Evolutionary conservation across 2,113 vertebrate genomes (phyloP).

Genomic region (Irena cyanogastra): DNA sequence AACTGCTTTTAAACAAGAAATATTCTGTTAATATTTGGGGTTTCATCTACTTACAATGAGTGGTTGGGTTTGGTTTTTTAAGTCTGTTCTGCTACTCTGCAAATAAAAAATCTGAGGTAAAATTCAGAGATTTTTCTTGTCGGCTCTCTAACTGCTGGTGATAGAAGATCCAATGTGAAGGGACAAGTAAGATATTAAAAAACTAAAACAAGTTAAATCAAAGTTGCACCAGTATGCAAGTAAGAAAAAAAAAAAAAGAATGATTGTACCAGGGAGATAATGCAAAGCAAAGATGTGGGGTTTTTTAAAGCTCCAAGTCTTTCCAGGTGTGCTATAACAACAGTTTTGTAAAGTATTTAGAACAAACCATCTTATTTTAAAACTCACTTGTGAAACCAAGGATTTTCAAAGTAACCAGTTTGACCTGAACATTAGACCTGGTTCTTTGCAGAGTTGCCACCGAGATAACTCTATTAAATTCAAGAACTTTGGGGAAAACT

Average conservation of each 20-base stretch:
- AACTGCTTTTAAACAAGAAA: background rate
- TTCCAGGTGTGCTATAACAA: background rate
- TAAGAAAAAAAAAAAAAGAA: no score
- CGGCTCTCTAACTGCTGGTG: background rate
- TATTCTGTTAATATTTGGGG: background rate
- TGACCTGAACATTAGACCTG: background rate
- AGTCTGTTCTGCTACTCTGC: background rate
- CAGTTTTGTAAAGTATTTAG: background rate
- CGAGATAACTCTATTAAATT: background rate
- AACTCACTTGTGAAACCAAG: background rate
- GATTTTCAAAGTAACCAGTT: background rate
- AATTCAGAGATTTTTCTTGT: background rate
- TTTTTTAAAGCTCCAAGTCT: background rate
- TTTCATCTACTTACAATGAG: background rate
- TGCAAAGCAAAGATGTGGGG: background rate
- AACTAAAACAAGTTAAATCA: background rate
- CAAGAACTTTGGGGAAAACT: background rate
- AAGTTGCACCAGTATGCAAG: background rate
- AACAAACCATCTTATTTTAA: background rate
- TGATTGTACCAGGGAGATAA: background rate
- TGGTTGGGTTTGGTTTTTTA: background rate
- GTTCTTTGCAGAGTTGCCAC: background rate
- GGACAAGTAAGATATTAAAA: background rate
- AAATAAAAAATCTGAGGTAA: background rate
- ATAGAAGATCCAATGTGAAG: background rate